These are phyloP conservation scores for Pithys albifrons DNA, from an alignment of 2,113 vertebrate genomes.

Conservation along the genomic window DNA sequence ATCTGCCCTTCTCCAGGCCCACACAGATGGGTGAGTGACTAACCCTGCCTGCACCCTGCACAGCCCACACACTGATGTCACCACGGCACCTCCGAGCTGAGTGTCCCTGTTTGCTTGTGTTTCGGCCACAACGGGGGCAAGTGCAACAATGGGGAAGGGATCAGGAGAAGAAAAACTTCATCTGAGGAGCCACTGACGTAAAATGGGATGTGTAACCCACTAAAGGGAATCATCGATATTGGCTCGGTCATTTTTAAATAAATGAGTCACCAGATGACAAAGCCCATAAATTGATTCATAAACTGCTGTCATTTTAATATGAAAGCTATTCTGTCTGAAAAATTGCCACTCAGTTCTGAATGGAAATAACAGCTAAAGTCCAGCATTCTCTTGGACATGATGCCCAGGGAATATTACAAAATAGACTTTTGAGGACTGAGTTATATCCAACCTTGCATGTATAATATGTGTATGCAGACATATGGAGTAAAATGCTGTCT, in stretches of 20 bases:
- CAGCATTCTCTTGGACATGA: not conserved
- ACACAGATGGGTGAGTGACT: slow-evolving; percentile 72
- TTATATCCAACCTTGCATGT: not conserved
- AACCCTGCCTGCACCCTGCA: slow-evolving; percentile 20
- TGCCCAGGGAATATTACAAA: not conserved
- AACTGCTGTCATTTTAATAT: not conserved
- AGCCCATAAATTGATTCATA: slow-evolving; percentile 37
- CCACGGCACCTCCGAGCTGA: slow-evolving; percentile 39
- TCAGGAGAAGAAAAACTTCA: not conserved
- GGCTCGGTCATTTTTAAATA: not conserved
- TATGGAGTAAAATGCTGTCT: not conserved
- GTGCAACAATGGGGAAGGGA: not conserved
- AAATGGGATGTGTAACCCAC: not conserved
- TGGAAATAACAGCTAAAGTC: slow-evolving; percentile 26
- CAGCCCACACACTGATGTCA: slow-evolving; percentile 68
- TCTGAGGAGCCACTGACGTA: slow-evolving; percentile 15
- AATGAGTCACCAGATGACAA: slow-evolving; percentile 51
- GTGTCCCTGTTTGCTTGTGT: not conserved
- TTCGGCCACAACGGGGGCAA: slow-evolving; percentile 21
- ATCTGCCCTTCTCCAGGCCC: slow-evolving; percentile 31
- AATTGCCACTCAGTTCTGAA: not conserved
- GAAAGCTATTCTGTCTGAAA: slow-evolving; percentile 20
- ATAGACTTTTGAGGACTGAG: not conserved
- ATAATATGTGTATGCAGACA: not conserved
- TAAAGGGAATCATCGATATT: not conserved